Evolutionary conservation across 2,797 vertebrate genomes (phyloP).

Genomic region (Anabacerthia variegaticeps): DNA sequence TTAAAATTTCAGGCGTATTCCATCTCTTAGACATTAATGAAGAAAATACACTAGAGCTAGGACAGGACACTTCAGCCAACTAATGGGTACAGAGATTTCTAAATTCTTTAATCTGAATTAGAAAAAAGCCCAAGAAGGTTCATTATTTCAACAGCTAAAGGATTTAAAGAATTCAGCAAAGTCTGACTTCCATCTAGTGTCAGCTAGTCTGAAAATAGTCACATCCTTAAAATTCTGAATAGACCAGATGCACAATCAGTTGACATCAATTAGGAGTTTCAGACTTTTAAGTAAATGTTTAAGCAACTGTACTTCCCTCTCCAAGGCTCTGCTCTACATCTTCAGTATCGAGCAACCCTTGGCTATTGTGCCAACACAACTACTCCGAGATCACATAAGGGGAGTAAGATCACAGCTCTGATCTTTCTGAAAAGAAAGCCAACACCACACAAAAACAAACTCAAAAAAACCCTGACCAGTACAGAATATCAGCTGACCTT

Average conservation of each 20-base stretch:
- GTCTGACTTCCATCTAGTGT: conserved; percentile 31
- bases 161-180: conserved; percentile 13
- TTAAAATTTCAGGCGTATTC: background rate
- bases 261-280: background rate
- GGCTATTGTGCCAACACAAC: background rate
- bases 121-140: background rate
- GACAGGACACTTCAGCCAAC: background rate
- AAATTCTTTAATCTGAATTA: background rate
- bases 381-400: background rate
- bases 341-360: background rate
- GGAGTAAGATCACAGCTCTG: background rate
- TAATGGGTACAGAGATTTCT: background rate
- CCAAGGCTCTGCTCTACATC: background rate
- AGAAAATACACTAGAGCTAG: background rate
- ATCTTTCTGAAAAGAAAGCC: background rate
- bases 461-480: background rate
- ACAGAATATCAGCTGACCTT: conserved; percentile 14
- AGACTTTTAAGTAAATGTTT: background rate
- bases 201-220: background rate
- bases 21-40: background rate
- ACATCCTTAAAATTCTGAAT: background rate
- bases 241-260: background rate
- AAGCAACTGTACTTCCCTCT: background rate
- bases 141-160: background rate
- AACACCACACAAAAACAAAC: background rate